Evolutionary conservation across 2,797 vertebrate genomes (phyloP), one percentile per base, ranked within the genome.

Genomic region (Acanthopagrus latus): DNA sequence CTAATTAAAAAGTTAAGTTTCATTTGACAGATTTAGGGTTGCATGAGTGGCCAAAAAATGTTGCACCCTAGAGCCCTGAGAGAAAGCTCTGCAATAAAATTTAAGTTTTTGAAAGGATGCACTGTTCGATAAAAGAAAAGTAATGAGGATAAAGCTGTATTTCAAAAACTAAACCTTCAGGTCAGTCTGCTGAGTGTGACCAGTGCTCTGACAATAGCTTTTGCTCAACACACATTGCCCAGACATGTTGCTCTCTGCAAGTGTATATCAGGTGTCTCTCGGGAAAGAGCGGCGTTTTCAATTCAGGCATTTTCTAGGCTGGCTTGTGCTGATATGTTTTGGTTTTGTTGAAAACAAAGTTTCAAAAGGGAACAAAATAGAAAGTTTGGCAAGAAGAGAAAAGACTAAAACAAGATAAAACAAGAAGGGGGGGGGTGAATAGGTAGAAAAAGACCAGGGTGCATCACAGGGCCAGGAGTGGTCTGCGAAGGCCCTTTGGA

Each of bases 381-480:
- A 88, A 84, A 83, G 41, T 48, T 80, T 60, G 70, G 38, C 38
- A 83, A 82, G 54, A 71, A 64, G 71, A 51, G 38, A 70, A 84
- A 71, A 68, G 6, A 62, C 33, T 86, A 86, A 88, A 86, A 88
- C 41, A 81, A 80, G 58, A 83, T 77, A 86, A 91, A 92, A 92
- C n/a, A 71, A 76, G 58, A 81, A 58, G 62, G 74, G 48, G 74
- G 48, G n/a, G 59, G 62, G 23, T 16, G 70, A 69, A 65, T 27
- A 67, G 66, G 43, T 74, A 82, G 77, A 84, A 86, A 85, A 85
- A 69, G 65, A 81, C 47, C 52, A 74, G 78, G 82, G 76, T 69
- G 86, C 64, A 59, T 92, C 78, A 95, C 64, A 94, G 81, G 83
- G 88, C 83, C 81, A 94, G 86, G 27, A 94, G 89, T 1, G 92